These are phyloP conservation scores for Progne subis DNA, from an alignment of 2,113 vertebrate species.

Conservation along the genomic window DNA sequence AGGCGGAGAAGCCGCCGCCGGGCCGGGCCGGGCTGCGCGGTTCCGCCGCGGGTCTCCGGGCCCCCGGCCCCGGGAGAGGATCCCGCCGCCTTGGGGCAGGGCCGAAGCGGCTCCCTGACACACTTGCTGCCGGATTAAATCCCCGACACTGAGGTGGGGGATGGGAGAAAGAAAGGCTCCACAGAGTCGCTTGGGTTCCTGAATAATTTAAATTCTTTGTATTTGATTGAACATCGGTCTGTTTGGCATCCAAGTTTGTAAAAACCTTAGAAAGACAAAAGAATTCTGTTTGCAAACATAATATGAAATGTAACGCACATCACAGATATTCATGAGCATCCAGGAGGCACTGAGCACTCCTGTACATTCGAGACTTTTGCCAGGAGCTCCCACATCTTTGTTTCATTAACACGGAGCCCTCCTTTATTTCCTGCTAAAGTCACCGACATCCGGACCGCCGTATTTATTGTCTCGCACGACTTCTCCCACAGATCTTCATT, in stretches of 20 bases:
- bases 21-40: not conserved
- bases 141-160: not conserved
- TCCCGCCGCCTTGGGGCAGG: not conserved
- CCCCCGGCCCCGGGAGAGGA: not conserved
- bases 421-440: not conserved
- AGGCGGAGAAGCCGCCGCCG: not conserved
- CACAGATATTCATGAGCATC: not conserved
- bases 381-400: not conserved
- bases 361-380: not conserved
- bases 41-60: not conserved
- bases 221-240: not conserved
- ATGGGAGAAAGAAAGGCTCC: not conserved
- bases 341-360: not conserved
- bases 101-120: not conserved
- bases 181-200: not conserved
- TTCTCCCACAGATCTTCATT: not conserved
- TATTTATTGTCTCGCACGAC: not conserved
- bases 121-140: not conserved
- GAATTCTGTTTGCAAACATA: slow-evolving; percentile 6
- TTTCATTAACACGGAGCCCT: not conserved
- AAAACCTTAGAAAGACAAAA: slow-evolving; percentile 21
- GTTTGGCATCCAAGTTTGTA: not conserved
- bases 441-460: not conserved
- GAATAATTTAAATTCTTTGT: slow-evolving; percentile 32
- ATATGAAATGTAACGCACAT: not conserved